A percentile compares a stretch with the other conserved stretches of the same genome.
Evolutionary conservation across 2,888 invertebrate genomes (phyloP).

Genomic region (Lottia gigantea): DNA sequence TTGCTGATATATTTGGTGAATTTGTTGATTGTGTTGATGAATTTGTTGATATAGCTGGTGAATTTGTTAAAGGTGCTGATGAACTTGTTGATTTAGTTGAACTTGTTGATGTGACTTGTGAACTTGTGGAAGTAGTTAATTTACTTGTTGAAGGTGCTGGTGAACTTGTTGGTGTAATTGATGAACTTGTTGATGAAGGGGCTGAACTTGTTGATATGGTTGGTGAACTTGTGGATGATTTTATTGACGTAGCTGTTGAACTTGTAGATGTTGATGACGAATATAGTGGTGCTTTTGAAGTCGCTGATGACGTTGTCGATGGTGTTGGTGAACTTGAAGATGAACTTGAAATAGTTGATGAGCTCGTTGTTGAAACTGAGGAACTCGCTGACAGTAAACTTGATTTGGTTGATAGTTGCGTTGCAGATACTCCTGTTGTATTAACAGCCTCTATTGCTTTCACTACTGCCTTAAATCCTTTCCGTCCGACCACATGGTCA

Average conservation of each 20-base stretch:
- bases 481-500: constrained; percentile 21
- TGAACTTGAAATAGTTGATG: background rate
- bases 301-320: background rate
- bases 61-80: background rate
- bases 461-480: constrained; percentile 25
- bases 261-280: background rate
- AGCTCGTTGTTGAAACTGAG: background rate
- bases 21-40: background rate
- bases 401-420: background rate
- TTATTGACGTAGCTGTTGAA: background rate
- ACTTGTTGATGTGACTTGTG: background rate
- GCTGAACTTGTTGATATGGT: background rate
- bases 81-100: background rate
- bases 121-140: background rate
- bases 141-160: background rate
- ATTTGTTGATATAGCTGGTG: background rate
- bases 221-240: no score
- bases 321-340: background rate
- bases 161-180: background rate
- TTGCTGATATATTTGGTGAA: background rate
- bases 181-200: background rate
- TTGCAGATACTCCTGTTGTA: background rate
- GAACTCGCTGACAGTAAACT: background rate
- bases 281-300: background rate
- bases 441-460: background rate